A percentile compares a stretch with the other conserved stretches of the same genome.
Conservation (phyloP, 2,888 invertebrate species). For the Ischnus inquisitorius region DNA sequence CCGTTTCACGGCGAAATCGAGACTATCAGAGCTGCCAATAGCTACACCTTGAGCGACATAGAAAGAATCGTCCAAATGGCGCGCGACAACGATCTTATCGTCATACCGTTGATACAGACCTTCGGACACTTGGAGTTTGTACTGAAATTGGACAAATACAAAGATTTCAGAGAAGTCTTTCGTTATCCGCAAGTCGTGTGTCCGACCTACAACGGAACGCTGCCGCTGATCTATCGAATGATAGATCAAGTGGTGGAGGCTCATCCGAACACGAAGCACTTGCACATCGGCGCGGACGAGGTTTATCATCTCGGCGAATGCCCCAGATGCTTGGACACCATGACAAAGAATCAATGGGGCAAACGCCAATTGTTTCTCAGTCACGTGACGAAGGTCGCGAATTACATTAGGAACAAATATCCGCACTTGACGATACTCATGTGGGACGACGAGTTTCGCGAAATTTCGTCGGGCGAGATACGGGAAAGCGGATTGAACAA, state of each 20-base stretch:
- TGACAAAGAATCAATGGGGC: slow-evolving; percentile 84
- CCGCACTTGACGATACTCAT: slow-evolving; percentile 88
- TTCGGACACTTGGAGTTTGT: slow-evolving; percentile 95
- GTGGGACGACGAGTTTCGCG: slow-evolving; percentile 94
- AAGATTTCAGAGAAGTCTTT: slow-evolving; percentile 89
- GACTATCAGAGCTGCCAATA: slow-evolving; percentile 88
- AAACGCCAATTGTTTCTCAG: slow-evolving; percentile 88
- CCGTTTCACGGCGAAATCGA: slow-evolving; percentile 89
- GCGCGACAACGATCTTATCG: slow-evolving; percentile 87
- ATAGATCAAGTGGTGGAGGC: slow-evolving; percentile 89
- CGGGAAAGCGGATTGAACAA: slow-evolving; percentile 85
- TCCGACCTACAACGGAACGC: slow-evolving; percentile 88
- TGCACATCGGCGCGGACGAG: slow-evolving; percentile 95
- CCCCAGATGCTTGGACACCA: slow-evolving; percentile 86
- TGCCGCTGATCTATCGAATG: slow-evolving; percentile 88
- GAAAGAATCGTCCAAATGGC: slow-evolving; percentile 87
- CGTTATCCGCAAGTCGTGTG: slow-evolving; percentile 89
- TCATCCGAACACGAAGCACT: slow-evolving; percentile 86
- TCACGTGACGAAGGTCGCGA: slow-evolving; percentile 88
- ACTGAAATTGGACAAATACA: slow-evolving; percentile 90
- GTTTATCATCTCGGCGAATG: slow-evolving; percentile 91
- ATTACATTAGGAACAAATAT: slow-evolving; percentile 85
- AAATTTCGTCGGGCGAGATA: slow-evolving; percentile 86
- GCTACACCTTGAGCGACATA: slow-evolving; percentile 88
- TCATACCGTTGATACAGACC: slow-evolving; percentile 94